Evolutionary conservation across 2,888 invertebrate genomes (phyloP), one percentile per base, ranked within the genome.

Genomic region (Napeogenes inachia): DNA sequence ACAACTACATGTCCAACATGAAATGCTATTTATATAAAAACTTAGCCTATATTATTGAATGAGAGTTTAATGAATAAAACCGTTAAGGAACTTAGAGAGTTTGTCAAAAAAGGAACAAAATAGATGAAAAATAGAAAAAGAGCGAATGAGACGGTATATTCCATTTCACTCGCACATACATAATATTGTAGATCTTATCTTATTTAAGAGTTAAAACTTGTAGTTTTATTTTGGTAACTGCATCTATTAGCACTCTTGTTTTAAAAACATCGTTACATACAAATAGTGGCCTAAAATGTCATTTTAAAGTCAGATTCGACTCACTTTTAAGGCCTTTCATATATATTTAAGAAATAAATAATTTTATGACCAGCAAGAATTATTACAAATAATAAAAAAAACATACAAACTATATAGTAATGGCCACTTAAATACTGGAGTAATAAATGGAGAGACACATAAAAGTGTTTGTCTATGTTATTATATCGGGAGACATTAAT

Each of bases 381-480:
- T 8, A 47, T 33, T 13, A 33, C 47, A 8, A 32, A 50, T 35
- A 13, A 45, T 54, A 12, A n/a, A 45, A 45, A 55, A 55, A 54
- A 46, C 54, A 59, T 60, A 42, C 46, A 45, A 12, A 35, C 35
- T 35, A 4, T 35, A 2, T 50, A 54, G 47, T 50, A 42, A 45
- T 55, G 47, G 56, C 32, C 56, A 56, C 46, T 33, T 54, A 54
- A 57, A 46, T 54, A 57, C 54, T 54, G 46, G 6, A 35, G 30
- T 42, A 50, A 50, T 50, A 50, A 21, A 30, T 50, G 3, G 12
- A 30, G 2, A 30, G n/a, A n/a, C n/a, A n/a, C 47, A 4, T 8
- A 4, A 47, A 21, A 8, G 21, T 21, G 21, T 21, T 21, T 21
- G 21, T 1, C 21, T 21, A 21, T 21, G 21, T 13, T 47, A n/a